Evolutionary conservation across 2,888 invertebrate genomes (phyloP), one percentile per base, ranked within the genome.

Genomic region (Tridacna crocea): DNA sequence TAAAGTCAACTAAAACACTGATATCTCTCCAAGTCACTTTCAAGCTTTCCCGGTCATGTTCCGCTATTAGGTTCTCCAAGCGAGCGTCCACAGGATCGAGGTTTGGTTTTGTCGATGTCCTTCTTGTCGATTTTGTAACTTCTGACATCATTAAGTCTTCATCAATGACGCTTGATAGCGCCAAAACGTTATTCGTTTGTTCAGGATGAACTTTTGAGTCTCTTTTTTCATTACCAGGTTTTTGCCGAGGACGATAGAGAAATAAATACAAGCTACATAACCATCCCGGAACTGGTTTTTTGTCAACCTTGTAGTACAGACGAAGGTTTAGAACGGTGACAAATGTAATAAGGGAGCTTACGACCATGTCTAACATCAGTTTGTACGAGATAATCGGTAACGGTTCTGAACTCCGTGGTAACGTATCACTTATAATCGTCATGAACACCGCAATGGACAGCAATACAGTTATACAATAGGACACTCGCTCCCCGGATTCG

Each of bases 301-400:
- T 74, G 0, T 83, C 83, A 15, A 83, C 77, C 65, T 76, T 87
- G 66, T 87, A 82, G 66, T 87, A 87, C 17, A 83, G 75, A 22
- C 77, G 72, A 0, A 86, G 72, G 15, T 82, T 88, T 36, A 85
- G 63, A 17, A 87, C 80, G 0, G 87, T 84, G 8, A 83, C 75
- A 19, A 86, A n/a, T 0, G 80, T 83, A 36, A 85, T 83, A 6
- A 88, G 47, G 13, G 88, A 83, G 77, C 88, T 88, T 51, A 87
- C 75, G 0, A 86, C 77, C 80, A 88, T 70, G 75, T 85, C 85
- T 11, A 82, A 66, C 60, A 66, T 66, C 11, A 66, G 66, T 46
- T 66, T 66, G 66, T 66, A 66, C 3, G 84, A 82, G 0, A 87
- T 79, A 4, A 84, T 65, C 12, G 87, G 82, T 72, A 87, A 74